These are phyloP conservation scores for Styela plicata DNA, from an alignment of 23 tunicate species.

Conservation along the genomic window DNA sequence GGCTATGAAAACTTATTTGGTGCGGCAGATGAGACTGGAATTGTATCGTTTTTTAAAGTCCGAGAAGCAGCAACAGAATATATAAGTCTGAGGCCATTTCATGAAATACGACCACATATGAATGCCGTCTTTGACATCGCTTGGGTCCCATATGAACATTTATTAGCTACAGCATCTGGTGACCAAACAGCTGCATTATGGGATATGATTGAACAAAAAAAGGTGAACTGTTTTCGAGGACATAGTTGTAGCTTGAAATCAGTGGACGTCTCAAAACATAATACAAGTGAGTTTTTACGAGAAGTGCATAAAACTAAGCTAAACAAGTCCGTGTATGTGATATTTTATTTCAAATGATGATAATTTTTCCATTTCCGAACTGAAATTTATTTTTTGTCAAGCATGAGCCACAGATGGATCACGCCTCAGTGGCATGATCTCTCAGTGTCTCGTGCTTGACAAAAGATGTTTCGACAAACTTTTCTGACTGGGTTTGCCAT, in stretches of 20 bases:
- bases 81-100: not conserved
- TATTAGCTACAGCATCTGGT: slow-evolving; percentile 83
- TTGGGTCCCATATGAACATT: slow-evolving; percentile 38
- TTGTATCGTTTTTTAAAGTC: slow-evolving; percentile 40
- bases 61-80: not conserved
- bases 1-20: slow-evolving; percentile 15
- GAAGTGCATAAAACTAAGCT: too few species aligned
- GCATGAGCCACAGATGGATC: too few species aligned
- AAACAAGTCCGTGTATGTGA: too few species aligned
- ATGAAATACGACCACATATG: slow-evolving; percentile 39
- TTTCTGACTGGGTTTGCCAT: too few species aligned
- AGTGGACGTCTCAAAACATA: slow-evolving; percentile 35
- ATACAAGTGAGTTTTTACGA: slow-evolving; percentile 57
- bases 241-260: slow-evolving; percentile 84
- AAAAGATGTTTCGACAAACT: too few species aligned
- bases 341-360: too few species aligned
- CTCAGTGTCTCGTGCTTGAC: too few species aligned
- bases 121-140: slow-evolving; percentile 86
- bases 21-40: slow-evolving; percentile 81
- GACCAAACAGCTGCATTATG: slow-evolving; percentile 78
- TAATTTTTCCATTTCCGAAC: too few species aligned
- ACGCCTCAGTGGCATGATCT: too few species aligned
- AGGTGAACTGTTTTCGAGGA: slow-evolving; percentile 30
- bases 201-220: slow-evolving; percentile 44
- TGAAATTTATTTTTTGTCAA: too few species aligned